Base-by-base conservation (phyloP, 2,797 vertebrate species). In the Lutjanus argentimaculatus region DNA sequence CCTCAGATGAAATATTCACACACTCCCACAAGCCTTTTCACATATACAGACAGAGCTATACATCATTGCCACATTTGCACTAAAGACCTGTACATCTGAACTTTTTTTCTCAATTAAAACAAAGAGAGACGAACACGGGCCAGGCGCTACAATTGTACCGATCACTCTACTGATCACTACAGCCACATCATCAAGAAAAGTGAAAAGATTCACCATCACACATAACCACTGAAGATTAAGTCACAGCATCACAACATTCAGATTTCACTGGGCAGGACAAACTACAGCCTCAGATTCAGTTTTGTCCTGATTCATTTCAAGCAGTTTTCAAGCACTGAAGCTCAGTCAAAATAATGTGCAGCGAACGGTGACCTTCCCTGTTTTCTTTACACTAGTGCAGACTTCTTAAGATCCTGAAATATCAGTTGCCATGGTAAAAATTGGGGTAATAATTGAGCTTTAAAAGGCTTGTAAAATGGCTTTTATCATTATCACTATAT, bases 21-120 rank as follows among this genome's bases (percentile, higher is more conserved):
- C 90, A 87, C 85, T 88, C 86, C 89, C 68, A 92, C 89, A 80
- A 63, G 52, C 76, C 65, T 83, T 64, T 84, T 83, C 72, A 87
- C 82, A 78, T 86, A 48, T 61, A 78, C 67, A 81, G 75, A 84
- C 52, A 64, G 66, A 79, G 67, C 63, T 85, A 67, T 73, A 85
- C 11, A 15, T 88, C 82, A 85, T 9, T 77, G 46, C 58, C 66
- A 67, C 71, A 59, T 63, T 83, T 51, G 43, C 53, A 62, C 62
- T 4, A n/a, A 53, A 15, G 70, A 55, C 52, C 61, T 21, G n/a
- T 16, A 25, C 46, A 58, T 77, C 59, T 81, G 58, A 83, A 82
- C 56, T 30, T 75, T 9, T 83, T 75, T 65, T 67, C 62, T 72
- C n/a, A 57, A 66, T 62, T 66, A 70, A 81, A 75, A 83, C 36